Conservation (phyloP, 2,888 invertebrate genomes). For the Drosophila fungiperda region DNA sequence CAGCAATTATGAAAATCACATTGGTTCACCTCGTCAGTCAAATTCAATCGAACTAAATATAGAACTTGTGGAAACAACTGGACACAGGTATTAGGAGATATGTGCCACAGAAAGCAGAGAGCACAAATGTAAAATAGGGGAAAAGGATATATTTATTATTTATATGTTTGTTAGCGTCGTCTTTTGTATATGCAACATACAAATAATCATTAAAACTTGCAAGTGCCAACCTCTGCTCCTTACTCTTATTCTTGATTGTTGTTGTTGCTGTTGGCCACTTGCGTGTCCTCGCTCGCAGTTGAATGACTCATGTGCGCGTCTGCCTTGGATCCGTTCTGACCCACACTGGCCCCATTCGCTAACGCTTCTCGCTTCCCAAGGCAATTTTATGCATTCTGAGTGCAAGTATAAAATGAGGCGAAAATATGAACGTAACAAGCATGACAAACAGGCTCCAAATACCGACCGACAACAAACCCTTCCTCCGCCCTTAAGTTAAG, state of each 20-base stretch:
- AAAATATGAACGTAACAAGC: slow-evolving; percentile 40
- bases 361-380: no score
- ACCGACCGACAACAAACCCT: slow-evolving; percentile 10
- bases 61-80: slow-evolving; percentile 5
- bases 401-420: slow-evolving; percentile 45
- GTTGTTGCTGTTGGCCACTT: slow-evolving; percentile 29
- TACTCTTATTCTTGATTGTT: slow-evolving; percentile 22
- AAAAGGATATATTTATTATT: slow-evolving; percentile 66
- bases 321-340: not conserved
- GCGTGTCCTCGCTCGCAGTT: slow-evolving; percentile 75
- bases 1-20: not conserved
- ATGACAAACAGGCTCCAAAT: slow-evolving; percentile 17
- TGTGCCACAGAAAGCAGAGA: not conserved
- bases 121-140: not conserved
- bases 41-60: slow-evolving; percentile 40
- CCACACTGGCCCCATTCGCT: slow-evolving; percentile 3
- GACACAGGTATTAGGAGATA: slow-evolving; percentile 3
- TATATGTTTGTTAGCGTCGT: slow-evolving; percentile 54
- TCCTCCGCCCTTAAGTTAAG: slow-evolving; percentile 4
- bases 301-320: slow-evolving; percentile 69
- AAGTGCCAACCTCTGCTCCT: slow-evolving; percentile 26
- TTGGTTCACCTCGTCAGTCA: slow-evolving; percentile 52
- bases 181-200: slow-evolving; percentile 62
- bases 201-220: slow-evolving; percentile 81
- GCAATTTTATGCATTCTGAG: slow-evolving; percentile 21